These are phyloP conservation scores for Drosophila neotestacea DNA, from an alignment of 2,888 invertebrate genomes.

Conservation along the genomic window DNA sequence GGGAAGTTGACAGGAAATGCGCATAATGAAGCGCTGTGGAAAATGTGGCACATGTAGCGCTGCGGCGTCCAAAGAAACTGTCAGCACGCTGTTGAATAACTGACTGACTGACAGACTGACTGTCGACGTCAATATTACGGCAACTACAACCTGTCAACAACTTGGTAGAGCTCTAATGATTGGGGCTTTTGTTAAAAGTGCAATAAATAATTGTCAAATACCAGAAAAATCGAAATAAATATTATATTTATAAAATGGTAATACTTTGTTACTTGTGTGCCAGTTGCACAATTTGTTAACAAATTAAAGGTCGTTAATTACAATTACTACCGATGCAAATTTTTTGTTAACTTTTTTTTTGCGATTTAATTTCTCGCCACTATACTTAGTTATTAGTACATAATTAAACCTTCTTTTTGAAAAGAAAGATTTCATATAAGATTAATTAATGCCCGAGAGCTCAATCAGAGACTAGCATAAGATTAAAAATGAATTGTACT, in stretches of 20 bases:
- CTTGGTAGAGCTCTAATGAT: constrained; percentile 39
- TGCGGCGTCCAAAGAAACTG: constrained; percentile 38
- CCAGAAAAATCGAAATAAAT: neutral
- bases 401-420: too few relatives aligned
- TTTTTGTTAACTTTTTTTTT: too few relatives aligned
- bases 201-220: constrained; percentile 15
- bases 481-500: too few relatives aligned
- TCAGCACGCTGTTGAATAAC: constrained; percentile 44
- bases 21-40: constrained; percentile 75
- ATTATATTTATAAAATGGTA: constrained; percentile 8
- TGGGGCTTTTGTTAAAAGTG: constrained; percentile 24
- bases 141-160: constrained; percentile 35
- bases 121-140: constrained; percentile 39
- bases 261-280: constrained; percentile 18
- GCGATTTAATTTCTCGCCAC: too few relatives aligned
- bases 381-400: too few relatives aligned
- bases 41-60: constrained; percentile 64
- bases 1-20: constrained; percentile 51
- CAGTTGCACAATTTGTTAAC: constrained; percentile 26
- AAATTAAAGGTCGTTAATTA: constrained; percentile 17
- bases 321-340: too few relatives aligned
- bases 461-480: too few relatives aligned
- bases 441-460: too few relatives aligned
- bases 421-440: too few relatives aligned
- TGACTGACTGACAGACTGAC: constrained; percentile 27